Conservation (phyloP, 53 echinoderm and acorn worm genomes). For the Zoroaster sp. region DNA sequence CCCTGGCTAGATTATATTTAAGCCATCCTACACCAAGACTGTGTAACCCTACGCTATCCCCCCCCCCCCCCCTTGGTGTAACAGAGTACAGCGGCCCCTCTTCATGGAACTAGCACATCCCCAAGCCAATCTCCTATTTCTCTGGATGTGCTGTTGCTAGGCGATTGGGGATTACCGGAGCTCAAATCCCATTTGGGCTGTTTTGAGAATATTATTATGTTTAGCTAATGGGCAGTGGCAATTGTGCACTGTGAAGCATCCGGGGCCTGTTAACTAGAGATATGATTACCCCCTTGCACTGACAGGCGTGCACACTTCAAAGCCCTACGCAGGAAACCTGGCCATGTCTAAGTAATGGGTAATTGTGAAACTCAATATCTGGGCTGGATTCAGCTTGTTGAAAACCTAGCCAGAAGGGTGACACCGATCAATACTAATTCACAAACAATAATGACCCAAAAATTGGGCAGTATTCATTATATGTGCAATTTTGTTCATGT, state of each 20-base stretch:
- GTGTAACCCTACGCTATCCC: background rate
- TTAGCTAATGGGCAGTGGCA: background rate
- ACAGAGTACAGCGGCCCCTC: slow-evolving; percentile 27
- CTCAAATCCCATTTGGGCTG: slow-evolving; percentile 32
- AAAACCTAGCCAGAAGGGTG: background rate
- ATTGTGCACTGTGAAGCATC: background rate
- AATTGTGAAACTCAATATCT: slow-evolving; percentile 12
- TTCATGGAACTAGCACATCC: background rate
- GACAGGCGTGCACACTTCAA: background rate
- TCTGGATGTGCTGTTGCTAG: slow-evolving; percentile 36
- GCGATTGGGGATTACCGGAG: slow-evolving; percentile 3
- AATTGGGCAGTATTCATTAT: background rate
- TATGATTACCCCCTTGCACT: background rate
- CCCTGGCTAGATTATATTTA: background rate
- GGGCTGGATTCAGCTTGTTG: background rate
- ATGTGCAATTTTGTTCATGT: background rate
- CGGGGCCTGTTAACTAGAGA: background rate
- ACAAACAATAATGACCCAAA: background rate
- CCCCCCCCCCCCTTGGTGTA: background rate
- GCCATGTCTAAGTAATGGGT: slow-evolving; percentile 23
- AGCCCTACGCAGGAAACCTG: background rate
- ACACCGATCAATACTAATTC: background rate
- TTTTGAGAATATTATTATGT: slow-evolving; percentile 33
- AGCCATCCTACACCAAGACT: background rate
- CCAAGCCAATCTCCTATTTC: slow-evolving; percentile 17